Evolutionary conservation across 1,140 invertebrate species (phyloP).

Genomic region (Apis laboriosa): DNA sequence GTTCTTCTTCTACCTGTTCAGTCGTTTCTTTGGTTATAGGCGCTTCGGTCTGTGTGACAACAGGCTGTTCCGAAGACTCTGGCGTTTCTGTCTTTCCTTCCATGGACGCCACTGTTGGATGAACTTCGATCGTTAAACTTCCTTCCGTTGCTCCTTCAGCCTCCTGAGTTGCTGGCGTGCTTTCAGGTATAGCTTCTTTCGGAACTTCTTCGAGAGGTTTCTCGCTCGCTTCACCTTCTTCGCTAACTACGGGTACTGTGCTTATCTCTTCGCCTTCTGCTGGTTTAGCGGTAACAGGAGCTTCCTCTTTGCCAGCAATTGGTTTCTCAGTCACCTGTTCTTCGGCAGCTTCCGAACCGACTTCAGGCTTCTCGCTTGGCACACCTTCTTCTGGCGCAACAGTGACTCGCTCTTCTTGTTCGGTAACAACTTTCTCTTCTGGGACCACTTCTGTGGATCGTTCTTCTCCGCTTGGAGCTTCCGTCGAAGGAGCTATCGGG

Average conservation of each 20-base stretch:
- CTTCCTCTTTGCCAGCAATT: constrained; percentile 31
- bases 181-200: constrained; percentile 30
- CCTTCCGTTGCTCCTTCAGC: not conserved
- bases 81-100: constrained; percentile 24
- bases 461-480: constrained; percentile 33
- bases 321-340: constrained; percentile 13
- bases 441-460: constrained; percentile 39
- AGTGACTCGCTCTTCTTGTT: constrained; percentile 15
- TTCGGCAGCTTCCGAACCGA: not conserved
- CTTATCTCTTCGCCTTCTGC: constrained; percentile 5
- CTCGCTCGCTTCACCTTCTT: constrained; percentile 10
- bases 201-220: constrained; percentile 23
- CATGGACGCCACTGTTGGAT: not conserved
- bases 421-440: constrained; percentile 32
- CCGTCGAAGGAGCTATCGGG: constrained; percentile 35
- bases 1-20: constrained; percentile 42
- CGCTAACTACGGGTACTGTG: not conserved
- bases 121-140: not conserved
- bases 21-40: constrained; percentile 30
- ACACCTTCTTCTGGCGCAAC: constrained; percentile 13
- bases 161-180: not conserved
- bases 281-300: not conserved
- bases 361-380: constrained; percentile 1
- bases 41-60: constrained; percentile 46
- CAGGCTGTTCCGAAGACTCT: constrained; percentile 15